Conservation (phyloP, 2,797 vertebrate species). For the Tangara arthus region DNA sequence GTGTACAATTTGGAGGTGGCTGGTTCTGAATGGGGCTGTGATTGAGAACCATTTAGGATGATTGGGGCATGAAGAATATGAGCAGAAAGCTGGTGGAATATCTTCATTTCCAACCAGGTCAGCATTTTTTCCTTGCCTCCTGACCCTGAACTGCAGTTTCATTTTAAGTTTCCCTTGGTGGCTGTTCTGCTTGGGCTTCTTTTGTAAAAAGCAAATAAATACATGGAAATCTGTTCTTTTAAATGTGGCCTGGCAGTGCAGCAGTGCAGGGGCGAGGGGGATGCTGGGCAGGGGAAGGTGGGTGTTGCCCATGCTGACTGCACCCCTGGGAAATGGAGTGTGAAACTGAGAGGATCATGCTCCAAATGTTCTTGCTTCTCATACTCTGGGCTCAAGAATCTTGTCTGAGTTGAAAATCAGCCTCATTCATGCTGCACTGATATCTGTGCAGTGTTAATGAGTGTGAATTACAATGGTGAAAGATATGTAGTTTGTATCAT, state of each 20-base stretch:
- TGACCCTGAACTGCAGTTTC: not conserved
- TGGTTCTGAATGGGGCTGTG: not conserved
- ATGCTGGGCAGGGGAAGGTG: not conserved
- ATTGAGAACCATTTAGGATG: not conserved
- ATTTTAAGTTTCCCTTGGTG: not conserved
- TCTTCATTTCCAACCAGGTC: not conserved
- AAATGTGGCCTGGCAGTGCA: not conserved
- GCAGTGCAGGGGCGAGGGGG: not conserved
- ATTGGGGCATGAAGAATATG: not conserved
- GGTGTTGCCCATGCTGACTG: rapidly evolving
- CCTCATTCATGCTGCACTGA: not conserved
- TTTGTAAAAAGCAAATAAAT: not conserved
- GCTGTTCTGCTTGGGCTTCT: not conserved
- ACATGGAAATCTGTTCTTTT: not conserved
- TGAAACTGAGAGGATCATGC: not conserved
- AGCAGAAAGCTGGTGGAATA: not conserved
- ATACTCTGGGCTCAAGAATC: not conserved
- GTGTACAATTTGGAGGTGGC: not conserved
- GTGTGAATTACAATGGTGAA: not conserved
- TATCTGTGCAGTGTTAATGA: not conserved
- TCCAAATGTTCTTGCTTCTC: not conserved
- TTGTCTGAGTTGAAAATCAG: not conserved
- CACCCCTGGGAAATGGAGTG: rapidly evolving
- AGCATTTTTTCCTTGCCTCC: not conserved
- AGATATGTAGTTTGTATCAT: rapidly evolving